Conservation (phyloP, 1,140 invertebrate genomes). For the Dendrolimus kikuchii region DNA sequence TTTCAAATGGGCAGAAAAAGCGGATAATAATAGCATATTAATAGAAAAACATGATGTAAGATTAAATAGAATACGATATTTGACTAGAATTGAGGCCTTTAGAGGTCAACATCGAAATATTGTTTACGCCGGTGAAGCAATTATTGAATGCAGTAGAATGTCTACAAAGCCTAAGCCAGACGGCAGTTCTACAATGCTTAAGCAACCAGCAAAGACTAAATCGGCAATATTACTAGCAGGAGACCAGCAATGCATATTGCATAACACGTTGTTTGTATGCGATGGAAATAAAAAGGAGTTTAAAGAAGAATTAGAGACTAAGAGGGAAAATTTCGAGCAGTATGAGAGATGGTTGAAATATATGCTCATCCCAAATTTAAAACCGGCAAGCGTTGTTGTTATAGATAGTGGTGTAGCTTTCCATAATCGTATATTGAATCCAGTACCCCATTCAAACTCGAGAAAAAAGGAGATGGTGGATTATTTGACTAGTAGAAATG, state of each 20-base stretch:
- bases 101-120: conserved; percentile 11
- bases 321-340: conserved; percentile 16
- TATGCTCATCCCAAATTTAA: conserved; percentile 9
- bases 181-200: conserved; percentile 6
- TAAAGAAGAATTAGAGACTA: conserved; percentile 16
- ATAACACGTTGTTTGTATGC: conserved; percentile 11
- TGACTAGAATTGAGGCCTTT: conserved; percentile 13
- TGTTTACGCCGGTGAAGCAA: conserved; percentile 12
- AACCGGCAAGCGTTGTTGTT: conserved; percentile 23
- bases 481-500: conserved; percentile 20
- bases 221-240: conserved; percentile 20
- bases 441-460: conserved; percentile 16
- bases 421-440: conserved; percentile 19
- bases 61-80: conserved; percentile 10
- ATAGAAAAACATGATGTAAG: conserved; percentile 17
- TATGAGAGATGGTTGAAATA: conserved; percentile 13
- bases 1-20: conserved; percentile 13
- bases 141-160: conserved; percentile 7
- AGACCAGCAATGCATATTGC: conserved; percentile 13
- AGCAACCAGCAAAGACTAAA: conserved; percentile 19
- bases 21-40: conserved; percentile 12
- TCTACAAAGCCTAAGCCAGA: conserved; percentile 7
- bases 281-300: conserved; percentile 12
- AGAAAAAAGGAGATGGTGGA: conserved; percentile 25
- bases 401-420: conserved; percentile 23